A percentile compares a stretch with the other conserved stretches of the same genome.
phyloP scores from a whole-genome alignment of 2,113 vertebrate genomes.

The Macheiramphus alcinus region DNA sequence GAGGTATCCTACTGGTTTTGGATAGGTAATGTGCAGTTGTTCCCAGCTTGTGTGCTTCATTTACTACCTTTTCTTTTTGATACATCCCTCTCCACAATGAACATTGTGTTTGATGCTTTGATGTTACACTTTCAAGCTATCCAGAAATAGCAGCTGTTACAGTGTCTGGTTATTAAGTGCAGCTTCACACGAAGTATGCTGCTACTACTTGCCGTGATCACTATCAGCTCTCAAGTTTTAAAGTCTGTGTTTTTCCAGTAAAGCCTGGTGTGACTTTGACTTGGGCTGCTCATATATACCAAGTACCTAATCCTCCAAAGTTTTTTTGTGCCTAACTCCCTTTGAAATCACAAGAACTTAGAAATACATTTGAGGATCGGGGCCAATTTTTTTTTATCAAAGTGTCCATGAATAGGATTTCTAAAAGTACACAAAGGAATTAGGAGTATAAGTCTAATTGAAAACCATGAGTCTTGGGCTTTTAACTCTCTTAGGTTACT shows the following conservation, averaged over 20 bases:
- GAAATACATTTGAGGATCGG: neutral
- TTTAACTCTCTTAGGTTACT: neutral
- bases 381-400: neutral
- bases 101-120: neutral
- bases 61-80: neutral
- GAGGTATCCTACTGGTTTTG: neutral
- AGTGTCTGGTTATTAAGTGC: neutral
- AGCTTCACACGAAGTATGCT: neutral
- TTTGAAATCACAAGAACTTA: conserved; percentile 44
- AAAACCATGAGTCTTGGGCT: neutral
- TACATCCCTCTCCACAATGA: neutral
- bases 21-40: neutral
- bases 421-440: neutral
- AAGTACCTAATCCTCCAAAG: conserved; percentile 1
- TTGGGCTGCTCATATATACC: neutral
- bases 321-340: neutral
- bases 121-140: neutral
- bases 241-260: conserved; percentile 34
- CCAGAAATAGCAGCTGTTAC: conserved; percentile 9
- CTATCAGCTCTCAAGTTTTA: conserved; percentile 38
- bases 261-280: conserved; percentile 13
- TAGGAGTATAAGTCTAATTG: neutral
- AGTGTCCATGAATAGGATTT: neutral
- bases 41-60: neutral
- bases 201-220: conserved; percentile 5